These are phyloP conservation scores for Leuciscus idus DNA, from an alignment of 2,113 vertebrate species.

Conservation along the genomic window DNA sequence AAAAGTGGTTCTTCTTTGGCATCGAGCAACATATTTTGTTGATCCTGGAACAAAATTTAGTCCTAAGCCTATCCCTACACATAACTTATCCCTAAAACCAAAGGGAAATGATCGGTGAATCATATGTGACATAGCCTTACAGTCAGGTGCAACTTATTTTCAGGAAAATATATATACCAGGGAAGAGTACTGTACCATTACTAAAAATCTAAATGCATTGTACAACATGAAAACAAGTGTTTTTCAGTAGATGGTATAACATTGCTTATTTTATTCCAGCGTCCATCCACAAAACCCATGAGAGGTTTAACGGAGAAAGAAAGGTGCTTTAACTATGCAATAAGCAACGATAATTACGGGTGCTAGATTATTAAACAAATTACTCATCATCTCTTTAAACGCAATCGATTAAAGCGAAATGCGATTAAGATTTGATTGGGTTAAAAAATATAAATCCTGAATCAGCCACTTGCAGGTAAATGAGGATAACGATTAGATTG, in stretches of 20 bases:
- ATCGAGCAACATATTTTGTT: too few relatives aligned
- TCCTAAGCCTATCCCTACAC: too few relatives aligned
- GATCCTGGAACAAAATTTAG: too few relatives aligned
- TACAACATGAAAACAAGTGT: background rate
- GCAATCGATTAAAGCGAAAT: conserved; percentile 32
- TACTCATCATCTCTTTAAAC: conserved; percentile 43
- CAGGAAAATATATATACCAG: background rate
- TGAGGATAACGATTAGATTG: conserved; percentile 47
- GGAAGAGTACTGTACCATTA: background rate
- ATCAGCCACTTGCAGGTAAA: conserved; percentile 50
- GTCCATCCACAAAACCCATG: background rate
- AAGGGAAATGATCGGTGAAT: too few relatives aligned
- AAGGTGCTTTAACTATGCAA: background rate
- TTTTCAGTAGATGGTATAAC: background rate
- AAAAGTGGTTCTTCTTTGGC: too few relatives aligned
- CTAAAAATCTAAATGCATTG: background rate
- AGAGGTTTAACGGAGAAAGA: background rate
- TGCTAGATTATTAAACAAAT: conserved; percentile 41
- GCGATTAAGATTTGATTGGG: conserved; percentile 41
- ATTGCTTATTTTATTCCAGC: background rate
- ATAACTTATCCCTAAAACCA: too few relatives aligned
- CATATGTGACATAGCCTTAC: too few relatives aligned
- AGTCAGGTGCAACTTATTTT: too few relatives aligned
- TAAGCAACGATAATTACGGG: conserved; percentile 7
- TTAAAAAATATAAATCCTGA: conserved; percentile 48